Base-by-base conservation (phyloP, 2,113 vertebrate species). In the Electrona antarctica region DNA sequence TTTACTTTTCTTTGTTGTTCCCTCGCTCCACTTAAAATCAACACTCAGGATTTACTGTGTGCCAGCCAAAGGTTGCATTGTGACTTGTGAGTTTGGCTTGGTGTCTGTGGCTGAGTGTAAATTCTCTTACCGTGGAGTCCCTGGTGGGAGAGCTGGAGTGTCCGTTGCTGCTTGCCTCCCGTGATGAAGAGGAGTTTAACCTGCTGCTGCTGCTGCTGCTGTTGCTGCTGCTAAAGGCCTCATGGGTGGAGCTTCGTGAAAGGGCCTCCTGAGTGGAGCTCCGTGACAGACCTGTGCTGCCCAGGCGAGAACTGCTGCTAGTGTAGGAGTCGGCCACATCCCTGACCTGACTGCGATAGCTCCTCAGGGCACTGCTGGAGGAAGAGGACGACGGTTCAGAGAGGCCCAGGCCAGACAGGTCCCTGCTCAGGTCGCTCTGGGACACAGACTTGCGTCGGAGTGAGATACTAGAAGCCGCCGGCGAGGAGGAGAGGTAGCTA, bases 391-490 rank as follows among this genome's bases (percentile, higher is more conserved):
- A 90, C 13, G 92, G 72, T 7, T 95, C 92, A 4, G 73, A 90
- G 48, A 95, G 56, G 51, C 87, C 90, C 83, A 99, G 92, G 75
- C 91, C 91, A 1, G 95, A 93, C 72, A 99, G 90, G 74, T 98
- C 96, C 59, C 86, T 90, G 2, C 92, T 94, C 92, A 99, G 79
- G 89, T 99, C 97, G 0, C 92, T 96, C 77, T 99, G 97, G 89
- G 96, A 98, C 78, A 92, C 88, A 0, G 95, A 97, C 80, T 94
- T 97, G 60, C 93, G 94, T 57, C 94, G 94, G 83, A 98, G 92
- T 0, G 89, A 89, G 57, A 90, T 62, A 56, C 88, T 88, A 3
- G 90, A 88, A 57, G 90, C 10, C 69, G 82, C 9, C 15, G 90
- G 83, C 78, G 93, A 82, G 28, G 93, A 73, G 78, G 95, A 92